phyloP scores from a whole-genome alignment of 2,113 vertebrate species.

The Upupa epops region DNA sequence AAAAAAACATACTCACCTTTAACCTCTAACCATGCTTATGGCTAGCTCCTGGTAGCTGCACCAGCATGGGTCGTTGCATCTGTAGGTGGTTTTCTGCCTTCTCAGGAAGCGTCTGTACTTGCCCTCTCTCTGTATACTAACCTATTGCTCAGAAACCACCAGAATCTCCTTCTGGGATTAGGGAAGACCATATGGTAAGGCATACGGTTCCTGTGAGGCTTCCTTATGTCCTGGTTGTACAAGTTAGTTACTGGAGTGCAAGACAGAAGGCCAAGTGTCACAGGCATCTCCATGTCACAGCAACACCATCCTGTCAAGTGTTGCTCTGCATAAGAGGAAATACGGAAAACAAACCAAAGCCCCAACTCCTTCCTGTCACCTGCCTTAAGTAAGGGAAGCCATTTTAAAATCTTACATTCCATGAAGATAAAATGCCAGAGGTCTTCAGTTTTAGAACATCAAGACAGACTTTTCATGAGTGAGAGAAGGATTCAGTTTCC shows the following conservation, averaged over 20 bases:
- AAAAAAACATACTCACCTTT: neutral
- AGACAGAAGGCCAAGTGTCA: slow-evolving; percentile 43
- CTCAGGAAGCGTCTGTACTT: neutral
- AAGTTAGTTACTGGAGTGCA: slow-evolving; percentile 8
- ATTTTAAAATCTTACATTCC: neutral
- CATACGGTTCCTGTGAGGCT: neutral
- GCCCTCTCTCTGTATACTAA: neutral
- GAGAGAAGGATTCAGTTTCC: neutral
- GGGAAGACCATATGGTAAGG: slow-evolving; percentile 1
- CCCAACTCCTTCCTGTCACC: neutral
- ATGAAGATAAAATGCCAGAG: neutral
- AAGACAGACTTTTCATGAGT: neutral
- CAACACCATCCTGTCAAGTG: slow-evolving; percentile 51
- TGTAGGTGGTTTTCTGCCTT: neutral
- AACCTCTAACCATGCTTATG: neutral
- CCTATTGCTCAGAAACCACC: neutral
- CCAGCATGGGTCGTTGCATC: neutral
- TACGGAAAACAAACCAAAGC: neutral
- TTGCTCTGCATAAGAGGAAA: neutral
- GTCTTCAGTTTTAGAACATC: neutral
- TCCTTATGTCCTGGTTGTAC: slow-evolving; percentile 34
- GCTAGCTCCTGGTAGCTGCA: neutral
- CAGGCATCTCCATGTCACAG: slow-evolving; percentile 10
- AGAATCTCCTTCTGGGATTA: neutral
- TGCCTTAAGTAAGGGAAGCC: neutral